These are phyloP conservation scores for Eidolon helvum DNA, from an alignment of 2,113 vertebrate species.

Conservation along the genomic window DNA sequence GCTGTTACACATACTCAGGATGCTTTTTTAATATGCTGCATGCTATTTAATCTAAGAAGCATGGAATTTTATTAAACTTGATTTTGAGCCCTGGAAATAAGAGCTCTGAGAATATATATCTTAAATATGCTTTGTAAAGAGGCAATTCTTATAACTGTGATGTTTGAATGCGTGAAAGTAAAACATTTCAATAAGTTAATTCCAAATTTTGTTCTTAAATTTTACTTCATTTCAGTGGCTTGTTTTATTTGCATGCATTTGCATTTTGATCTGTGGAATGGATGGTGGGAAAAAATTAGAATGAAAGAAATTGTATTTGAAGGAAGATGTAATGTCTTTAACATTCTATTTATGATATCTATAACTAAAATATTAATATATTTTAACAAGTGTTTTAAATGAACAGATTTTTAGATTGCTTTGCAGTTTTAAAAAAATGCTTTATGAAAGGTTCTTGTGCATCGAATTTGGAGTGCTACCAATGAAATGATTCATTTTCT, in stretches of 20 bases:
- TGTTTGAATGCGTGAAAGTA: not conserved
- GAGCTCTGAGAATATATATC: not conserved
- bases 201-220: conserved; percentile 19
- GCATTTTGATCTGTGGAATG: conserved; percentile 13
- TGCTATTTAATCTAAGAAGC: conserved; percentile 33
- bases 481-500: not conserved
- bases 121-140: not conserved
- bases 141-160: conserved; percentile 17
- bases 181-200: conserved; percentile 48
- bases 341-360: not conserved
- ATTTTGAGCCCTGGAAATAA: not conserved
- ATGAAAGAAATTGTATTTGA: not conserved
- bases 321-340: not conserved
- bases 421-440: not conserved
- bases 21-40: not conserved
- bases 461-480: not conserved
- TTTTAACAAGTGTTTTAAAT: conserved; percentile 22
- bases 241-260: not conserved
- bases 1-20: accelerated
- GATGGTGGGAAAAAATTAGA: not conserved
- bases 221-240: not conserved
- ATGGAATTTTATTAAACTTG: conserved; percentile 41
- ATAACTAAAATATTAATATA: not conserved
- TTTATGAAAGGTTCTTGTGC: not conserved
- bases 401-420: not conserved